Percentiles rank a stretch among this genome's conserved stretches.
These are phyloP conservation scores for Subanguina moxae DNA, from an alignment of 1,140 invertebrate genomes.

Conservation along the genomic window DNA sequence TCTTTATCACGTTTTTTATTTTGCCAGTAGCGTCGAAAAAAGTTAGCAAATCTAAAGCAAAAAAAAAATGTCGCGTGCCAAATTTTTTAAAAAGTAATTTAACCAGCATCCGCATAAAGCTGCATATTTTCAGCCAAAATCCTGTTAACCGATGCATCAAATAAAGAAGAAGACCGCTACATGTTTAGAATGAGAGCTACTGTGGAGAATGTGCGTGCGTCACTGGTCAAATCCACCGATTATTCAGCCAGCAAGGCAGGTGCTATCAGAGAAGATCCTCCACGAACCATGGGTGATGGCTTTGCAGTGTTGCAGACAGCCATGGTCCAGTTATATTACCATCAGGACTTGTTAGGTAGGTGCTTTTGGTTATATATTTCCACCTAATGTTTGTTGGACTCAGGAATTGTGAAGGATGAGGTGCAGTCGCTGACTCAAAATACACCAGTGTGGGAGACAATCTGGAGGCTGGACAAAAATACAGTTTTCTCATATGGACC, in stretches of 20 bases:
- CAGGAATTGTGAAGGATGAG: conserved; percentile 40
- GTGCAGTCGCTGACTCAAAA: conserved; percentile 29
- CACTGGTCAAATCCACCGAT: conserved; percentile 39
- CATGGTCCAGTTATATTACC: conserved; percentile 63
- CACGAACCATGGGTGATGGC: conserved; percentile 92
- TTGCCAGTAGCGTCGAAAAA: too few relatives aligned
- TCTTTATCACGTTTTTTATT: too few relatives aligned
- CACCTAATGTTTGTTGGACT: conserved; percentile 15
- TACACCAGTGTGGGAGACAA: conserved; percentile 52
- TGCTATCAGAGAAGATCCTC: conserved; percentile 80
- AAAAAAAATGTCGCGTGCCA: too few relatives aligned
- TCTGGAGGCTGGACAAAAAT: conserved; percentile 70
- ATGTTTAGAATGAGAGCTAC: conserved; percentile 93
- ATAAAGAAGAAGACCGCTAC: conserved; percentile 80
- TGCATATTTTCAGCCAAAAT: conserved; percentile 47
- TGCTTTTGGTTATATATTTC: background rate
- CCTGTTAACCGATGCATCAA: conserved; percentile 73
- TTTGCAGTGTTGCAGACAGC: conserved; percentile 94
- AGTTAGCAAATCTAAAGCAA: too few relatives aligned
- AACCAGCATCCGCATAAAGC: too few relatives aligned
- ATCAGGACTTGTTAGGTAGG: conserved; percentile 54
- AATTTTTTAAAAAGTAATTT: too few relatives aligned
- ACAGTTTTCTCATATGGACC: conserved; percentile 96
- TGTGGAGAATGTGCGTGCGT: conserved; percentile 82
- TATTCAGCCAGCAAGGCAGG: conserved; percentile 76